A percentile compares a stretch with the other conserved stretches of the same genome.
These are phyloP conservation scores for Dromiciops gliroides DNA, from an alignment of 2,113 vertebrate genomes.

Conservation along the genomic window DNA sequence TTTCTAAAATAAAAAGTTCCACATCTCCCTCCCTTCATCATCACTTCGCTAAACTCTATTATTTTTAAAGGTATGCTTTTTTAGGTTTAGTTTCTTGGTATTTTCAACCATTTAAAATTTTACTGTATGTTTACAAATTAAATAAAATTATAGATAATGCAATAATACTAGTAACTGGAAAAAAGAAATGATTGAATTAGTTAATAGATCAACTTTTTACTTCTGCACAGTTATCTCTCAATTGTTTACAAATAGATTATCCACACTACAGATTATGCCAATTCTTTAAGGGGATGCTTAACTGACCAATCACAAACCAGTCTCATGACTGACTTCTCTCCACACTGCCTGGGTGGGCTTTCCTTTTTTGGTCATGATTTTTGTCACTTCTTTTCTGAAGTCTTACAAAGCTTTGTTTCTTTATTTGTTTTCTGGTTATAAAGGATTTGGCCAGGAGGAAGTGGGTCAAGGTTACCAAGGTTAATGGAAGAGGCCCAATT, in stretches of 20 bases:
- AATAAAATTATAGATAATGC: slow-evolving; percentile 43
- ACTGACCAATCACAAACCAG: neutral
- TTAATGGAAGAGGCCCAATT: neutral
- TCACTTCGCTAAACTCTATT: slow-evolving; percentile 77
- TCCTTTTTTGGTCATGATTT: neutral
- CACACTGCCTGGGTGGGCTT: neutral
- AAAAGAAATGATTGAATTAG: slow-evolving; percentile 51
- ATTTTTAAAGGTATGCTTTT: slow-evolving; percentile 75
- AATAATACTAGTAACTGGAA: neutral
- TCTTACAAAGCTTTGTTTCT: neutral
- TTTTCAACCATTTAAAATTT: slow-evolving; percentile 49
- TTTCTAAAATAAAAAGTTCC: slow-evolving; percentile 81
- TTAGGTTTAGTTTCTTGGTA: slow-evolving; percentile 52
- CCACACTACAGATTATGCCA: neutral
- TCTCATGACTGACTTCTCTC: neutral
- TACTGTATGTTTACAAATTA: slow-evolving; percentile 25
- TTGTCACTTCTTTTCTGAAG: neutral
- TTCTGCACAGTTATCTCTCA: neutral
- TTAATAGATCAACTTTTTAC: neutral
- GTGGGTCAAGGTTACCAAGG: neutral
- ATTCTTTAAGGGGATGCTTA: neutral
- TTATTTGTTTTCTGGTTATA: neutral
- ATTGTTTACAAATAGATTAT: neutral
- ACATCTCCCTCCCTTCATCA: slow-evolving; percentile 73
- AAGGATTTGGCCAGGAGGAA: neutral